Conservation (phyloP, 2,888 invertebrate species). For the Parnassius orleans region DNA sequence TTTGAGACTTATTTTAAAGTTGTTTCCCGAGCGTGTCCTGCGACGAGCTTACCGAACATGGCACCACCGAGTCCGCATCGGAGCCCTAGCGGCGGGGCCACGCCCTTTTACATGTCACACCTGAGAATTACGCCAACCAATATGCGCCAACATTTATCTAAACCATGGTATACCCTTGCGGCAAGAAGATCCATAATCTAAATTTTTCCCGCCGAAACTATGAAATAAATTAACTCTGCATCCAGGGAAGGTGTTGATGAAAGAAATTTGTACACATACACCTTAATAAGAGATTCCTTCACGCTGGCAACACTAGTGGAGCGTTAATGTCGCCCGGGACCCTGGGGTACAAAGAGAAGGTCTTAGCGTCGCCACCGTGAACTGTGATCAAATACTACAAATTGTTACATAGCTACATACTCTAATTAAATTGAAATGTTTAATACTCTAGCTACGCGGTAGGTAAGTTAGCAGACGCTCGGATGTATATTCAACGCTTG, state of each 20-base stretch:
- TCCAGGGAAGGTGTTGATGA: slow-evolving; percentile 58
- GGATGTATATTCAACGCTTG: slow-evolving; percentile 56
- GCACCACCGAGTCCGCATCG: slow-evolving; percentile 30
- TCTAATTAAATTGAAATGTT: slow-evolving; percentile 67
- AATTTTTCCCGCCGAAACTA: slow-evolving; percentile 68
- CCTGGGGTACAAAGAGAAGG: slow-evolving; percentile 16
- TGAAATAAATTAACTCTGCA: slow-evolving; percentile 60
- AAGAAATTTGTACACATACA: slow-evolving; percentile 75
- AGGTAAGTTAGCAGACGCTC: slow-evolving; percentile 56
- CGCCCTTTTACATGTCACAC: slow-evolving; percentile 43
- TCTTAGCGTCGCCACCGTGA: slow-evolving; percentile 32
- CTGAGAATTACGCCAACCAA: slow-evolving; percentile 56
- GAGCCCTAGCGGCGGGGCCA: slow-evolving; percentile 26
- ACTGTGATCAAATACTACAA: slow-evolving; percentile 45
- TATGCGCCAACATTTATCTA: slow-evolving; percentile 67
- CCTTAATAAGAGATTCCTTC: slow-evolving; percentile 39
- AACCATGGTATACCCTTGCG: slow-evolving; percentile 76
- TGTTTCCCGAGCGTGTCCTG: slow-evolving; percentile 59
- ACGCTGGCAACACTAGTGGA: slow-evolving; percentile 38
- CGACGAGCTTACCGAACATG: slow-evolving; percentile 59
- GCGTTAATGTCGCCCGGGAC: slow-evolving; percentile 23
- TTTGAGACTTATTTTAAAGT: slow-evolving; percentile 76
- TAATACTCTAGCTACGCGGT: slow-evolving; percentile 62
- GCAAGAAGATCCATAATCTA: slow-evolving; percentile 63
- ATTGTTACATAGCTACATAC: slow-evolving; percentile 61